phyloP scores from a whole-genome alignment of 2,797 vertebrate genomes.

The Scarus forsteni region DNA sequence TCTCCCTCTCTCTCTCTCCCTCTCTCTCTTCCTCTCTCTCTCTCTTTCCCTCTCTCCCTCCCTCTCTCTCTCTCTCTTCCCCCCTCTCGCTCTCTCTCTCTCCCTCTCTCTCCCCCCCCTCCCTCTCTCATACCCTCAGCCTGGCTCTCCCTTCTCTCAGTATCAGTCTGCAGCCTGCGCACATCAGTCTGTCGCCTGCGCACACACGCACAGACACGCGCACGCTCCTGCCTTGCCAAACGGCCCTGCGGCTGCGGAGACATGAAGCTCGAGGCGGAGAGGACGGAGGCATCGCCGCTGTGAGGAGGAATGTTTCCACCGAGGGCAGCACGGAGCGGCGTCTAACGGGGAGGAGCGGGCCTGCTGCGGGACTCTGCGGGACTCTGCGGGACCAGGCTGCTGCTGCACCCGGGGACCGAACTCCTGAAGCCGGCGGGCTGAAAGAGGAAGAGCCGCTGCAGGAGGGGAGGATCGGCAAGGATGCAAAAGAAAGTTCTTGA shows the following conservation, averaged over 20 bases:
- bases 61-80: neutral
- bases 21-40: no score
- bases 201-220: neutral
- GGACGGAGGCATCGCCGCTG: neutral
- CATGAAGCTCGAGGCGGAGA: neutral
- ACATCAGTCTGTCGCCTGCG: no score
- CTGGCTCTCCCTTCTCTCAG: conserved; percentile 35
- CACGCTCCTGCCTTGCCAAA: conserved; percentile 36
- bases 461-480: conserved; percentile 2
- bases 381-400: neutral
- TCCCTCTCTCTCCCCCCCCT: neutral
- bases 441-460: neutral
- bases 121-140: conserved; percentile 15
- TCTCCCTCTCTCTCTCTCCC: no score
- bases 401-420: neutral
- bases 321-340: conserved; percentile 3
- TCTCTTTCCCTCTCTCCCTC: no score
- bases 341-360: conserved; percentile 46
- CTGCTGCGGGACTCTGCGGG: conserved; percentile 25
- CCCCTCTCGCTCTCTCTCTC: no score
- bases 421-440: neutral
- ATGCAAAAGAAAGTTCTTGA: conserved; percentile 37
- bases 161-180: conserved; percentile 9
- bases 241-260: conserved; percentile 17
- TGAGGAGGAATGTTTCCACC: conserved; percentile 4